phyloP scores from a whole-genome alignment of 2,888 invertebrate species.

The Lydus trimaculatus region DNA sequence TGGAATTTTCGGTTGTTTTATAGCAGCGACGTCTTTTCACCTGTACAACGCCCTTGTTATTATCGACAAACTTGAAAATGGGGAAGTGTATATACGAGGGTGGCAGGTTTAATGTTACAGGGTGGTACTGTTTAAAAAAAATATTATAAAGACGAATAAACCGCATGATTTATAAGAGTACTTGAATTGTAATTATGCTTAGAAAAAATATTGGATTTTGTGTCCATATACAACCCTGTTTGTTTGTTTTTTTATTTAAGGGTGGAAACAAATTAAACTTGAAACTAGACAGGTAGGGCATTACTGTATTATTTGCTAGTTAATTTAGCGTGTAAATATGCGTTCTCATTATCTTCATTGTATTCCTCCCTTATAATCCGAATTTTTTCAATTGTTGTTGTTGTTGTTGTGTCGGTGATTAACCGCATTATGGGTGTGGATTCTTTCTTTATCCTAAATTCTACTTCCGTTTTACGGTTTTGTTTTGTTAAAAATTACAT shows the following conservation, averaged over 20 bases:
- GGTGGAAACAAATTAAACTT: slow-evolving; percentile 5
- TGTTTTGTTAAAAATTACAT: background rate
- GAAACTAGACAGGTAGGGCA: background rate
- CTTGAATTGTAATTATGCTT: background rate
- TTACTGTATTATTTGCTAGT: background rate
- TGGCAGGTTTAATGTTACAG: background rate
- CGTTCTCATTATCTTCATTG: background rate
- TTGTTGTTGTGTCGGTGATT: background rate
- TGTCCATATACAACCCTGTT: background rate
- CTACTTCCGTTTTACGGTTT: background rate
- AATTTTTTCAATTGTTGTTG: background rate
- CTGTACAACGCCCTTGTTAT: background rate
- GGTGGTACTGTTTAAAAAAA: background rate
- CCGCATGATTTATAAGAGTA: background rate
- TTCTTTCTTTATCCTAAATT: background rate
- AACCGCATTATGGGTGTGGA: background rate
- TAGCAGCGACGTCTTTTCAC: background rate
- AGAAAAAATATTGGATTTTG: background rate
- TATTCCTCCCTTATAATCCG: background rate
- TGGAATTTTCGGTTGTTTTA: background rate
- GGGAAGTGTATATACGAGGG: background rate
- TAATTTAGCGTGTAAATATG: background rate
- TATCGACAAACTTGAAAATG: background rate
- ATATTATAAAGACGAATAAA: background rate
- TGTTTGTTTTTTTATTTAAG: background rate